phyloP scores from a whole-genome alignment of 2,113 vertebrate genomes.

The Psittacula cyanocephala region DNA sequence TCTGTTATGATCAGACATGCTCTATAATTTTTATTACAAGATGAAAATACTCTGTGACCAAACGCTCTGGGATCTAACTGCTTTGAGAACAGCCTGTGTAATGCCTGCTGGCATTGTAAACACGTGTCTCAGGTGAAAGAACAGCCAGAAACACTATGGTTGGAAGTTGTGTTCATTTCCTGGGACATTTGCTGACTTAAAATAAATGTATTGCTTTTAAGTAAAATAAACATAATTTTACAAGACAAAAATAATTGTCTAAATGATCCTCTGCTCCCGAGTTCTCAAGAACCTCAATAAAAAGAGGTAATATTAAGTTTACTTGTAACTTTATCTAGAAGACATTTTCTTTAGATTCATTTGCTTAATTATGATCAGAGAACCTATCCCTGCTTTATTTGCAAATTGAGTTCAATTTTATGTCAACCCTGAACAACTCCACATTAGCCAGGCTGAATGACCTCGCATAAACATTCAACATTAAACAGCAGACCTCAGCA shows the following conservation, averaged over 20 bases:
- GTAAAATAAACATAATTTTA: neutral
- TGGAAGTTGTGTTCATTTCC: neutral
- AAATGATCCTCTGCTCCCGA: neutral
- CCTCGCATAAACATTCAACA: neutral
- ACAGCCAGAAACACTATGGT: neutral
- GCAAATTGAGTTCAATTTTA: neutral
- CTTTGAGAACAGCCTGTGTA: neutral
- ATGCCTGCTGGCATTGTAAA: accelerated
- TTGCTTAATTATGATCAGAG: neutral
- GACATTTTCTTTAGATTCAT: neutral
- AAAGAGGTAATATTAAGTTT: neutral
- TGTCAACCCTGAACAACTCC: neutral
- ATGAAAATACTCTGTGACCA: neutral
- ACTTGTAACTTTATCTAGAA: neutral
- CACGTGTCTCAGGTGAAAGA: neutral
- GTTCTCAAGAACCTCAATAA: neutral
- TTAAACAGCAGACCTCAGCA: neutral
- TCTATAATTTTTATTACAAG: neutral
- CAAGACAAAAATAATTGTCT: neutral
- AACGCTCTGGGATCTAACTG: neutral
- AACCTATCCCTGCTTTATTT: neutral
- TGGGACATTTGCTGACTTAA: neutral
- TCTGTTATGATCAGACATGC: neutral
- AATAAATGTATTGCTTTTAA: neutral
- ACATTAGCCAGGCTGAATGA: neutral